Conservation (phyloP, 2,888 invertebrate species). For the Megalurothrips usitatus region DNA sequence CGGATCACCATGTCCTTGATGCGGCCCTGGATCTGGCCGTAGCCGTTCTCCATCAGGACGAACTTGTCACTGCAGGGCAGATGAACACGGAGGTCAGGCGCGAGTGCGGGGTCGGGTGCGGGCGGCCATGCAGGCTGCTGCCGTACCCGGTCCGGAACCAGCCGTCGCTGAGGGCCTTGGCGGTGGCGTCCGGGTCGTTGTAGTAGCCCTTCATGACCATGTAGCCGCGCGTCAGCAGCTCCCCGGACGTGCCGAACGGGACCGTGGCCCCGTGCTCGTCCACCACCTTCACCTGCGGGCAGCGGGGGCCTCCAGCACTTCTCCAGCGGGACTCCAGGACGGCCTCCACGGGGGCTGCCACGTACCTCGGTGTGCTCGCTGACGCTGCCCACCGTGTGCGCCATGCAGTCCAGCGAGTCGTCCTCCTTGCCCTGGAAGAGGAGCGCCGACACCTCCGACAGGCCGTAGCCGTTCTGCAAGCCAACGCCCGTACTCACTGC, state of each 20-base stretch:
- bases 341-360: neutral
- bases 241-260: slow-evolving; percentile 67
- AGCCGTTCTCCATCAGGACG: slow-evolving; percentile 51
- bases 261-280: slow-evolving; percentile 61
- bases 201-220: slow-evolving; percentile 76
- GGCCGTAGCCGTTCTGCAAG: slow-evolving; percentile 53
- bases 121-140: neutral
- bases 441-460: slow-evolving; percentile 58
- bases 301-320: too few species aligned
- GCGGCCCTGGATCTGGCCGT: slow-evolving; percentile 39
- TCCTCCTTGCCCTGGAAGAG: slow-evolving; percentile 48
- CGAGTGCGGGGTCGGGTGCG: too few species aligned
- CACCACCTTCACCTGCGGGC: slow-evolving; percentile 53
- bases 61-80: slow-evolving; percentile 62
- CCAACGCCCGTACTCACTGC: neutral
- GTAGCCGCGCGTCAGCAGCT: slow-evolving; percentile 71
- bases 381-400: slow-evolving; percentile 53
- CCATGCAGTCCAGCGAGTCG: slow-evolving; percentile 49
- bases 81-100: neutral
- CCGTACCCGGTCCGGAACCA: slow-evolving; percentile 77
- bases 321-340: too few species aligned
- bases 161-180: slow-evolving; percentile 58
- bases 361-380: slow-evolving; percentile 53
- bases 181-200: slow-evolving; percentile 70
- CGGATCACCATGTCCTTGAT: slow-evolving; percentile 40